phyloP scores from a whole-genome alignment of 2,113 vertebrate species.

The Trematocara zebra region DNA sequence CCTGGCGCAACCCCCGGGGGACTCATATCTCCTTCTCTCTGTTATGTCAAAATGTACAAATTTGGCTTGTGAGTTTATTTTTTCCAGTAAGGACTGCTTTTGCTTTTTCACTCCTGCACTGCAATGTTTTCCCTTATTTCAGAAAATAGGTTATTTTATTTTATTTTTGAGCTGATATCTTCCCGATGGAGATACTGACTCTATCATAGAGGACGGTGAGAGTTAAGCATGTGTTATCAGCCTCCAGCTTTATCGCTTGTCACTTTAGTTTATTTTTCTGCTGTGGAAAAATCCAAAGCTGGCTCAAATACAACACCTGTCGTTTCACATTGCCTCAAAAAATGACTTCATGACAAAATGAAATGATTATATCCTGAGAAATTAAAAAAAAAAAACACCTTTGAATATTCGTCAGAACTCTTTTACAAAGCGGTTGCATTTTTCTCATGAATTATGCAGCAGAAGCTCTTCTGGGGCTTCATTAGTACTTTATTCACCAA shows the following conservation, averaged over 20 bases:
- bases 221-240: constrained; percentile 34
- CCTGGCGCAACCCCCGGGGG: neutral
- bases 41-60: neutral
- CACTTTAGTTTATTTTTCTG: neutral
- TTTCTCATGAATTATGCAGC: neutral
- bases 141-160: neutral
- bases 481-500: neutral
- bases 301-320: neutral
- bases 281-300: constrained; percentile 8
- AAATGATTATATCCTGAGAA: neutral
- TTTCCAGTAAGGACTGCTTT: neutral
- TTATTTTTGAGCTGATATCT: neutral
- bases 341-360: neutral
- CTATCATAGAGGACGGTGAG: neutral
- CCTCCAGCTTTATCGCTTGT: neutral
- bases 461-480: neutral
- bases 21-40: neutral
- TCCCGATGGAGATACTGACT: neutral
- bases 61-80: neutral
- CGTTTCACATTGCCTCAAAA: neutral
- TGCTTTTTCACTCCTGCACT: neutral
- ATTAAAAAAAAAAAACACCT: rapidly evolving
- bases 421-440: neutral
- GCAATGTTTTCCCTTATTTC: neutral
- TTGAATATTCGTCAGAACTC: neutral